Evolutionary conservation across 2,888 invertebrate species (phyloP).

Genomic region (Ophion ventricosus): DNA sequence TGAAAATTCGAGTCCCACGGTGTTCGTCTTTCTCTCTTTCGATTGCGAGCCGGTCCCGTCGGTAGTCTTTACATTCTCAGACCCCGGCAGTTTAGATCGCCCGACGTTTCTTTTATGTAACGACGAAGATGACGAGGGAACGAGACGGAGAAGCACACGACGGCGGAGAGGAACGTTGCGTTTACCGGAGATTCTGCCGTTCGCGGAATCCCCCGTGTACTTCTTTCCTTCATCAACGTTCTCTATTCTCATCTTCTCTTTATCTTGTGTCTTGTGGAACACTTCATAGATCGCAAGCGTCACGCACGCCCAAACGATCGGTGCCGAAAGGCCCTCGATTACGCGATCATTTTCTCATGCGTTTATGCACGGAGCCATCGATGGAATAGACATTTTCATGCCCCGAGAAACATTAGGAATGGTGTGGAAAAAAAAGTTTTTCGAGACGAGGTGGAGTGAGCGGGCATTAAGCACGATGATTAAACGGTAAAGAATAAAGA

Average conservation of each 20-base stretch:
- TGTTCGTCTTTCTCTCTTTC: constrained; percentile 64
- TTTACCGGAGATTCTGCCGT: constrained; percentile 58
- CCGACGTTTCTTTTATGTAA: constrained; percentile 78
- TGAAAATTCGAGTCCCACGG: constrained; percentile 77
- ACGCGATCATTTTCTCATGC: constrained; percentile 26
- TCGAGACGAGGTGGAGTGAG: constrained; percentile 30
- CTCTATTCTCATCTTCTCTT: constrained; percentile 3
- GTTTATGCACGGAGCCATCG: neutral
- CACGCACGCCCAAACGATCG: constrained; percentile 68
- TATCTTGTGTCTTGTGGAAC: constrained; percentile 40
- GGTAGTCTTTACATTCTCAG: constrained; percentile 77
- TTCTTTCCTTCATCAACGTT: neutral
- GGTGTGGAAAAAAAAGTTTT: neutral
- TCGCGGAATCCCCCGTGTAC: constrained; percentile 75
- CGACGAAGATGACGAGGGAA: constrained; percentile 62
- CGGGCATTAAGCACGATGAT: constrained; percentile 61
- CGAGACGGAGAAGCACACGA: constrained; percentile 1
- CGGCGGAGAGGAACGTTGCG: constrained; percentile 22
- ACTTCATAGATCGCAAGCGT: constrained; percentile 58
- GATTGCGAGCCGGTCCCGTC: constrained; percentile 54
- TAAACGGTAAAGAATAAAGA: constrained; percentile 68
- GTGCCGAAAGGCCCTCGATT: constrained; percentile 45
- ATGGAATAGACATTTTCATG: constrained; percentile 18
- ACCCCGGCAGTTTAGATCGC: constrained; percentile 75
- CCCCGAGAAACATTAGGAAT: constrained; percentile 15